phyloP scores from a whole-genome alignment of 2,113 vertebrate genomes.

The Archocentrus centrarchus region DNA sequence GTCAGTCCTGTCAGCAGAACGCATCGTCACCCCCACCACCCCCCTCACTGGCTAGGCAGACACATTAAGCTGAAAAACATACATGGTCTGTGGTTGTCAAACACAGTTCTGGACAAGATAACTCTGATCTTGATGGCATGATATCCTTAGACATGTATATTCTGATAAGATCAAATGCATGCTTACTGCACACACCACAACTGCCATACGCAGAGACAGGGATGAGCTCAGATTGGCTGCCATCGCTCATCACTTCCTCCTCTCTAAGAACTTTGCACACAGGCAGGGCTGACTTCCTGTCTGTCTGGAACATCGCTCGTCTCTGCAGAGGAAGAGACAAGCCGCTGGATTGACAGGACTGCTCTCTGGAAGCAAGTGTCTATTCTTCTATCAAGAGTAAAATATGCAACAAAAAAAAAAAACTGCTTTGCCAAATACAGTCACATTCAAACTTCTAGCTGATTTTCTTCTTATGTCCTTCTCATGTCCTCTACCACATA shows the following conservation, averaged over 20 bases:
- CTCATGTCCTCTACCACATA: constrained; percentile 51
- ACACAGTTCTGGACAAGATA: constrained; percentile 10
- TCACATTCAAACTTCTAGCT: constrained; percentile 16
- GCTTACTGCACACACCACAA: constrained; percentile 31
- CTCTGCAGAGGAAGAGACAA: constrained; percentile 51
- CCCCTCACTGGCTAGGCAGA: constrained; percentile 2
- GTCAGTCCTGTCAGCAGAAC: constrained; percentile 31
- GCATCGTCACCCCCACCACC: neutral
- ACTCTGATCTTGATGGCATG: neutral
- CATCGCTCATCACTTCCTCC: constrained; percentile 59
- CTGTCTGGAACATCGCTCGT: constrained; percentile 62
- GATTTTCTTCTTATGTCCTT: constrained; percentile 40
- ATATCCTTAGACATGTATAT: constrained; percentile 28
- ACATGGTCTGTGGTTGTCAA: constrained; percentile 29
- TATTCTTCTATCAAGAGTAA: constrained; percentile 18
- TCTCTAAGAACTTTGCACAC: constrained; percentile 31
- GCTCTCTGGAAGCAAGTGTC: constrained; percentile 1
- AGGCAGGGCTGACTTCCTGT: constrained; percentile 68
- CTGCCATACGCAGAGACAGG: constrained; percentile 43
- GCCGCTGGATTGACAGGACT: constrained; percentile 51
- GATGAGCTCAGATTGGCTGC: constrained; percentile 56
- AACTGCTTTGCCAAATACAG: neutral
- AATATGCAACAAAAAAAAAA: neutral
- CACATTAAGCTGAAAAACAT: constrained; percentile 21
- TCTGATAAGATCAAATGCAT: constrained; percentile 50